Evolutionary conservation across 2,113 vertebrate genomes (phyloP), one percentile per base, ranked within the genome.

Genomic region (Oryzias woworae): DNA sequence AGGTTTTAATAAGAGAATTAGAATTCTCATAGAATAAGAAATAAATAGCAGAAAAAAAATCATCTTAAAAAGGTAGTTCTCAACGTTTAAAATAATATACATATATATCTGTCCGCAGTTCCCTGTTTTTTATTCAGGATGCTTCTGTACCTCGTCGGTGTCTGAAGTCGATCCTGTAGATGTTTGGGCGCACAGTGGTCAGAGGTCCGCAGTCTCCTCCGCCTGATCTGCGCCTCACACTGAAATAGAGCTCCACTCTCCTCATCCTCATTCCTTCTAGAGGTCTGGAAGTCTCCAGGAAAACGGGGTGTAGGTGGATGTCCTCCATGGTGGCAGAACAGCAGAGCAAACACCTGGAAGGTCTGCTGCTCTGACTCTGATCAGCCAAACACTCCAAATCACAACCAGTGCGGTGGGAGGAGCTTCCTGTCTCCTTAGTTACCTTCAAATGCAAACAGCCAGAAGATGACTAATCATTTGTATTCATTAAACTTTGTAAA

Each of bases 131-230:
- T 0, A 4, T 5, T 26, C 3, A 5, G 26, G 7, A 4, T 28
- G 1, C 26, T 28, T 28, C 16, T 7, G 0, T 46, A 87, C 85
- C 80, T 57, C 7, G 24, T 14, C 52, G 17, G 7, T 58, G 0
- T 49, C 0, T 53, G 50, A 83, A 88, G 4, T 36, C 14, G 0
- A 85, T 36, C 1, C 31, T 55, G 61, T 72, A 85, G 14, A 63
- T 0, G 0, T 36, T 15, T 0, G 17, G 17, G 0, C 4, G 2
- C 16, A 49, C 49, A 0, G 2, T 50, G 0, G 8, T 55, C 51
- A 85, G 5, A 0, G 2, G 14, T 13, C 77, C 48, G 41, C 84
- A 83, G 0, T 81, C 77, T 2, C 84, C 80, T 22, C 86, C 86
- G 1, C 66, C 66, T 0, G 86, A 88, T 51, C 3, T 73, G 20